These are phyloP conservation scores for Macquaria ambigua DNA, from an alignment of 2,113 vertebrate species.

Conservation along the genomic window DNA sequence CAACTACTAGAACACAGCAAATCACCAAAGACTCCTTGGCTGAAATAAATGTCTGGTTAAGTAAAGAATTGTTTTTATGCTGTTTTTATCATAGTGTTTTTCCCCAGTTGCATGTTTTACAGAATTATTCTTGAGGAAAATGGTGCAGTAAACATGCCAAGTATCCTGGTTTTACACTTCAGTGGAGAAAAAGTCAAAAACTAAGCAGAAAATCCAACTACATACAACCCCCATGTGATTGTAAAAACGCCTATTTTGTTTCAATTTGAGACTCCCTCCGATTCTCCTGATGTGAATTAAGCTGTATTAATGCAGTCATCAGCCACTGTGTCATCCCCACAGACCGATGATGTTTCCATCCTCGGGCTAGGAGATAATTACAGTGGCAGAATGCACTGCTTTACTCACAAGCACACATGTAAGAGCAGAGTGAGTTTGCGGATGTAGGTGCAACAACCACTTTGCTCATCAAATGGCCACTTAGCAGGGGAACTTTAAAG, in stretches of 20 bases:
- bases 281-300: conserved; percentile 33
- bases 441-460: conserved; percentile 26
- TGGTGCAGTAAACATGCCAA: not conserved
- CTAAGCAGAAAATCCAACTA: not conserved
- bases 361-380: conserved; percentile 58
- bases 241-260: not conserved
- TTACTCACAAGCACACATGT: conserved; percentile 11
- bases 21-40: not conserved
- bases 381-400: conserved; percentile 25
- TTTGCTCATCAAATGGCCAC: conserved; percentile 30
- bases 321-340: conserved; percentile 32
- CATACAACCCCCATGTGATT: not conserved
- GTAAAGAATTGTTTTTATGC: not conserved
- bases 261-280: not conserved
- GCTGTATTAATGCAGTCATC: conserved; percentile 49
- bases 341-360: conserved; percentile 42
- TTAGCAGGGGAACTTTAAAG: conserved; percentile 20
- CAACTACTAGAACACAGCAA: conserved; percentile 4
- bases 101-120: conserved; percentile 14
- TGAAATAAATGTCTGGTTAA: conserved; percentile 7
- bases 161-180: not conserved
- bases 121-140: not conserved
- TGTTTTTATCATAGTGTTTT: not conserved
- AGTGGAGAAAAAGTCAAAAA: not conserved
- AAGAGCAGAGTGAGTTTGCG: conserved; percentile 12